These are phyloP conservation scores for Sorex fumeus DNA, from an alignment of 2,113 vertebrate genomes.

Conservation along the genomic window DNA sequence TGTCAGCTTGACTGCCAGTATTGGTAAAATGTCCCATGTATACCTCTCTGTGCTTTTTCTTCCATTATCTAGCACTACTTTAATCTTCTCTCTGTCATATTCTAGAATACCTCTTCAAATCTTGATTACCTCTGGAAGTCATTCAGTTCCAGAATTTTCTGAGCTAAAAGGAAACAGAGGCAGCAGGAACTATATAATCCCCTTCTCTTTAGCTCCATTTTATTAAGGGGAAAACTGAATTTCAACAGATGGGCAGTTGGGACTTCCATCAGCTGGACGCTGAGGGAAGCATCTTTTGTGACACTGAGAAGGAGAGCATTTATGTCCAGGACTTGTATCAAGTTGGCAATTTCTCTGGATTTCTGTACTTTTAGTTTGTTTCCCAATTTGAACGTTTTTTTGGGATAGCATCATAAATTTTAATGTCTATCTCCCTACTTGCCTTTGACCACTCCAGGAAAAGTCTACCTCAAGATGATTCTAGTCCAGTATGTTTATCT, in stretches of 20 bases:
- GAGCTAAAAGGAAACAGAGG: background rate
- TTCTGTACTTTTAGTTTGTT: background rate
- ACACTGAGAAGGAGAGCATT: background rate
- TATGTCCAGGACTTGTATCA: background rate
- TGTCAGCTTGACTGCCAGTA: background rate
- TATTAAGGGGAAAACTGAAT: background rate
- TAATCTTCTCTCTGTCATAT: background rate
- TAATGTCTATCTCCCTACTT: background rate
- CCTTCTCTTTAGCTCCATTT: fast-evolving
- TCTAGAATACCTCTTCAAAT: background rate
- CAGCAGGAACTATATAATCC: no score
- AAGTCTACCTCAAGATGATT: background rate
- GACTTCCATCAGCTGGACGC: no score
- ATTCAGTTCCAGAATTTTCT: background rate
- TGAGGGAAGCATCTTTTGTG: background rate
- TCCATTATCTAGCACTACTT: background rate
- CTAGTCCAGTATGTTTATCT: background rate
- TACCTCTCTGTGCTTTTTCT: background rate
- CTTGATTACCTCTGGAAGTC: background rate
- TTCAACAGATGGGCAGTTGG: fast-evolving
- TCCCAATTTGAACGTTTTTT: background rate
- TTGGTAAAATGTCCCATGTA: background rate
- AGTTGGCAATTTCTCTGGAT: background rate
- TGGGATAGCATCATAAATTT: background rate
- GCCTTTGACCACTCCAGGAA: background rate